These are phyloP conservation scores for Oreochromis aureus DNA, from an alignment of 2,113 vertebrate genomes.

Conservation along the genomic window DNA sequence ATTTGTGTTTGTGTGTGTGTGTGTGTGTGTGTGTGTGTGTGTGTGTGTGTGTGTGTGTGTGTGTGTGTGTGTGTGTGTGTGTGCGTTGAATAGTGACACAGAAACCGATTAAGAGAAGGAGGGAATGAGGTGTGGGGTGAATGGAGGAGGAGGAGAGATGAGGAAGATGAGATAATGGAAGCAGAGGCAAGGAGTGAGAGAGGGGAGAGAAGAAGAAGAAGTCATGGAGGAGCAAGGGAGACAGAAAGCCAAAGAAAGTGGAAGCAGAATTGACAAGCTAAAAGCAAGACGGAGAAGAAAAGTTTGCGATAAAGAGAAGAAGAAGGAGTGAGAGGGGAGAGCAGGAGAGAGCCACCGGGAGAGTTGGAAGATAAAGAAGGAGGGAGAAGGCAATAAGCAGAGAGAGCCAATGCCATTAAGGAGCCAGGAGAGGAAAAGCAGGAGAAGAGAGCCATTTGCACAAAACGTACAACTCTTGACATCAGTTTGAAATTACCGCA, in stretches of 20 bases:
- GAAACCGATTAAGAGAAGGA: constrained; percentile 41
- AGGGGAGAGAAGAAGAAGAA: neutral
- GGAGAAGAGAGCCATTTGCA: neutral
- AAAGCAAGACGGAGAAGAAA: neutral
- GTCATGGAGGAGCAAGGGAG: neutral
- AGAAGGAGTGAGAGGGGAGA: neutral
- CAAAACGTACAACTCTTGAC: neutral
- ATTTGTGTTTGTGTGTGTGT: neutral
- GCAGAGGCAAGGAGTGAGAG: neutral
- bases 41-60: neutral
- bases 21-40: neutral
- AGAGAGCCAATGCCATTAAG: neutral
- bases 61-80: neutral
- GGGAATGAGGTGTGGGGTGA: neutral
- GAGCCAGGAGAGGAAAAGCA: neutral
- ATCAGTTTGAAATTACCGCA: neutral
- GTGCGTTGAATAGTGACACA: constrained; percentile 29
- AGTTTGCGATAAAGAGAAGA: neutral
- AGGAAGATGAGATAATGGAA: constrained; percentile 39
- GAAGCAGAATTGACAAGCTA: neutral
- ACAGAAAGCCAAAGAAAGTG: neutral
- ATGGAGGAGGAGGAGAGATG: neutral
- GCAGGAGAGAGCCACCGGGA: neutral
- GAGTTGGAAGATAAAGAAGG: constrained; percentile 1
- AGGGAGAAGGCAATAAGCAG: constrained; percentile 10